Percentiles rank a stretch among this genome's conserved stretches.
phyloP scores from a whole-genome alignment of 1,140 invertebrate species.

The Nephila pilipes region DNA sequence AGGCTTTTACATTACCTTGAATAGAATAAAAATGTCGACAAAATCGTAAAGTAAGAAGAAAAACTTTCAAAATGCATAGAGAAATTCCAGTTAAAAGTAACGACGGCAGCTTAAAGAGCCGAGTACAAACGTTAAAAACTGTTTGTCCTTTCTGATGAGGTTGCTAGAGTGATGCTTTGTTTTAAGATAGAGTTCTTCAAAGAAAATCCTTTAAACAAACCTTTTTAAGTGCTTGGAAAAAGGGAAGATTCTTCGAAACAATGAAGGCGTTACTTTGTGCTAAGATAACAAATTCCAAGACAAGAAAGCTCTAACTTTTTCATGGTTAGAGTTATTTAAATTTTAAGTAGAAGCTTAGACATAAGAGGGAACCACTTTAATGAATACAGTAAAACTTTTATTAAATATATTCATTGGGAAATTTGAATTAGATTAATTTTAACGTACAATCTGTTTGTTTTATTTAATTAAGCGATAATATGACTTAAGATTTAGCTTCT shows the following conservation, averaged over 20 bases:
- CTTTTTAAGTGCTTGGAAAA: neutral
- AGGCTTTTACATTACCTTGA: neutral
- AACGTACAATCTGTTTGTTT: no score
- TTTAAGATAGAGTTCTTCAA: constrained; percentile 11
- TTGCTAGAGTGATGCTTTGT: neutral
- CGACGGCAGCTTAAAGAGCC: neutral
- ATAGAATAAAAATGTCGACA: neutral
- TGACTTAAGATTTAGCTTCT: no score
- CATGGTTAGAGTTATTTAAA: neutral
- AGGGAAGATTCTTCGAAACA: neutral
- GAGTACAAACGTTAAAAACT: neutral
- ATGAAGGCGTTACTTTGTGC: neutral
- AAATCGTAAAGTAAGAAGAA: neutral
- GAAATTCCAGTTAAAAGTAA: constrained; percentile 14
- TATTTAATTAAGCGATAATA: no score
- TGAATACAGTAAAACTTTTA: no score
- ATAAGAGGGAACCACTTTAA: no score
- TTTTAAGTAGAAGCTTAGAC: no score
- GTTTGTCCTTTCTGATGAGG: neutral
- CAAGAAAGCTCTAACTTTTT: neutral
- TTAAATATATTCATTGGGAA: no score
- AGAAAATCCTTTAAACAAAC: constrained; percentile 29
- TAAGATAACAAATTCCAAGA: neutral
- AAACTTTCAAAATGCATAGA: neutral
- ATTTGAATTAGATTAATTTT: no score